Evolutionary conservation across 2,113 vertebrate genomes (phyloP), one percentile per base, ranked within the genome.

Genomic region (Heloderma charlesbogerti): DNA sequence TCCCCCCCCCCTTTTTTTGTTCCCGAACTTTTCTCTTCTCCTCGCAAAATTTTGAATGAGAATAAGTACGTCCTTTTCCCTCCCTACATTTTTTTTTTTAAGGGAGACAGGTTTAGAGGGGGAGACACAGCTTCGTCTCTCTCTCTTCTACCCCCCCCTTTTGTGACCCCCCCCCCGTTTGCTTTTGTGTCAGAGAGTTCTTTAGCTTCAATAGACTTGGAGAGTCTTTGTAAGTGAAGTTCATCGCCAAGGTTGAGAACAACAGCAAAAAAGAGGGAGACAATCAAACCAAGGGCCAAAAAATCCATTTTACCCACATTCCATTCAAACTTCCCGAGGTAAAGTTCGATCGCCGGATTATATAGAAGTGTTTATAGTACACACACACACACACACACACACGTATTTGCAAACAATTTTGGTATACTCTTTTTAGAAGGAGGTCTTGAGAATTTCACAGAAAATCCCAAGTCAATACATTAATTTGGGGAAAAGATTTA

Each of bases 181-280:
- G 97, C 97, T 97, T 96, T 98, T 98, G 97, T 98, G 96, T 92
- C 90, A 13, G 94, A 94, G 96, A 97, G 95, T 97, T 97, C 96
- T 92, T 97, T 92, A 95, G 96, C 96, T 94, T 98, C 97, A 98
- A 97, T 97, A 95, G 96, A 97, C 96, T 95, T 93, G 92, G 91
- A 92, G 89, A 18, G 95, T 96, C 97, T 98, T 97, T 97, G 96
- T 95, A 91, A 95, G 80, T 97, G 97, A 98, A 98, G 98, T 98
- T 98, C 98, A 99, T 97, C 98, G 97, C 98, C 98, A 98, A 98
- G 98, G 98, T n/a, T n/a, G n/a, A n/a, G n/a, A 60, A 60, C 12
- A 60, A 60, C 57, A 60, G 16, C 57, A n/a, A n/a, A 29, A 60
- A 75, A 29, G 37, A 69, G 63, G 79, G 57, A 40, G 82, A 29